Percentiles rank a stretch among this genome's conserved stretches.
Evolutionary conservation across 2,797 vertebrate genomes (phyloP).

Genomic region (Oreochromis grahami): DNA sequence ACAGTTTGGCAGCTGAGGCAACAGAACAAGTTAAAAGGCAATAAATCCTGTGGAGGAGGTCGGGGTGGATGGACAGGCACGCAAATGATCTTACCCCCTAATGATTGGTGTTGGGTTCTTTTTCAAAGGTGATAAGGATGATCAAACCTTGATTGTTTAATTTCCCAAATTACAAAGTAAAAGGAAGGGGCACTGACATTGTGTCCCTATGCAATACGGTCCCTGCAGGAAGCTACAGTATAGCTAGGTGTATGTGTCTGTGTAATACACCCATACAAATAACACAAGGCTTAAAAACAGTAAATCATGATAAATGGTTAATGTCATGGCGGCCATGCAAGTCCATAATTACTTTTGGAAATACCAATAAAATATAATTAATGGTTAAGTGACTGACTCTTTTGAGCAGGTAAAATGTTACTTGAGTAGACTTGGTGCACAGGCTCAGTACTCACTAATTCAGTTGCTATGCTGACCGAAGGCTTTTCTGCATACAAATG

Average conservation of each 20-base stretch:
- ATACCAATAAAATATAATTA: neutral
- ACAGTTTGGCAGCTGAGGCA: neutral
- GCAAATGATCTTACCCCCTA: fast-evolving
- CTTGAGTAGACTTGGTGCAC: neutral
- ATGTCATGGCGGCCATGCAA: neutral
- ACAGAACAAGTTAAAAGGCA: neutral
- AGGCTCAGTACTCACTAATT: neutral
- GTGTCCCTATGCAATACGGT: neutral
- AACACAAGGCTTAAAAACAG: neutral
- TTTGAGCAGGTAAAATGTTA: neutral
- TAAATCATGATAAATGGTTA: neutral
- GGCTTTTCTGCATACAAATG: neutral
- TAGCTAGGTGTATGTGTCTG: neutral
- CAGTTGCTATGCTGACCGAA: neutral
- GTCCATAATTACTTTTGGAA: neutral
- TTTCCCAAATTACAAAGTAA: neutral
- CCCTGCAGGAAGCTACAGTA: neutral
- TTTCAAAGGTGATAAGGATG: neutral
- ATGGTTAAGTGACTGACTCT: neutral
- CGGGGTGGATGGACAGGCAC: neutral
- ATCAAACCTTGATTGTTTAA: fast-evolving
- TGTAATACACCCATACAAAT: neutral
- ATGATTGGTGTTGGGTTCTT: neutral
- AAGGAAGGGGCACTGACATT: neutral
- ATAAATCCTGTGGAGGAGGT: neutral